Base-by-base conservation (phyloP, 2,797 vertebrate genomes). In the Dipus sagitta region DNA sequence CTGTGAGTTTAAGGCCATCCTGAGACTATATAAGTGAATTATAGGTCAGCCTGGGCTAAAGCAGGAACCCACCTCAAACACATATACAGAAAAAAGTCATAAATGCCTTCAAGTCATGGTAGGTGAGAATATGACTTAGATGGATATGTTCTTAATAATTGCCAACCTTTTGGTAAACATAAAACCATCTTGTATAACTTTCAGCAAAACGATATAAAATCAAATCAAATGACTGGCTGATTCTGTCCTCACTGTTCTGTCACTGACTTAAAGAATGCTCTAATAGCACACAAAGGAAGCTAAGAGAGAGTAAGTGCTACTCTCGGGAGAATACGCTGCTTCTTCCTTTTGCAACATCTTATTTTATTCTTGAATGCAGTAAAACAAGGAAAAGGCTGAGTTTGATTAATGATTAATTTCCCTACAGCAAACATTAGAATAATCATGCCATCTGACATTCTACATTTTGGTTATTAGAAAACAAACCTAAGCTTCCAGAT, bases 141-240 rank as follows among this genome's bases (percentile, higher is more conserved):
- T 84, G 20, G 67, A 4, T 1, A 84, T 52, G 12, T 78, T 21
- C 21, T 62, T 21, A 58, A 86, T 60, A 81, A 79, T 90, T 71
- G 26, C 81, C 32, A 76, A 70, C 26, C 24, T 38, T 90, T 89
- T 52, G 91, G 9, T 85, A 84, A 92, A 92, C 52, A 64, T 10
- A 34, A 86, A 90, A 80, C 32, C 28, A 87, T 54, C 9, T 84
- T 42, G 18, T 76, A 30, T 89, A 84, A 90, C 79, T 60, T 42
- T 23, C 13, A 78, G 42, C 71, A 71, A 71, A 18, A 79, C 52
- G 78, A 80, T 30, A 38, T 3, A 86, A 94, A 81, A 87, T 47
- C 58, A 75, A 74, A 77, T 79, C n/a, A 91, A 86, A 62, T 54
- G 91, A 79, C 2, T 34, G 15, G 62, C 7, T 54, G n/a, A 47